phyloP scores from a whole-genome alignment of 2,113 vertebrate species.

The Numida meleagris region DNA sequence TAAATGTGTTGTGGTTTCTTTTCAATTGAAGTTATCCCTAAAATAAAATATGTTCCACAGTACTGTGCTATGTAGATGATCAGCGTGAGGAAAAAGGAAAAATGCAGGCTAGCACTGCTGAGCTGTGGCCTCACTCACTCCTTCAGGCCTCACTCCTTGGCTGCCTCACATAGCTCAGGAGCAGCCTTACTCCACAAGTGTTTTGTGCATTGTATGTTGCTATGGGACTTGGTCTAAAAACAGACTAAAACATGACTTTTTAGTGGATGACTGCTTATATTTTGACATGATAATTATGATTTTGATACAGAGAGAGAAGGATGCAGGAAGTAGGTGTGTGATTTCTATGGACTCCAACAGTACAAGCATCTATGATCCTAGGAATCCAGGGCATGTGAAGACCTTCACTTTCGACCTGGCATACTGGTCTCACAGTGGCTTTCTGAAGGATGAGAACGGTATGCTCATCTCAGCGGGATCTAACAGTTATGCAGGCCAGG shows the following conservation, averaged over 20 bases:
- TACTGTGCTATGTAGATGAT: neutral
- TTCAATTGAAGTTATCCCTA: neutral
- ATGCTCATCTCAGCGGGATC: conserved; percentile 76
- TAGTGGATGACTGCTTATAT: neutral
- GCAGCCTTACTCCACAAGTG: neutral
- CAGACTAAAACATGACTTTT: neutral
- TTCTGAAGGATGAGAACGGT: conserved; percentile 71
- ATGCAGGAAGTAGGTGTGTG: conserved; percentile 80
- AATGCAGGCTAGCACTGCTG: neutral
- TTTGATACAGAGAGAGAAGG: conserved; percentile 78
- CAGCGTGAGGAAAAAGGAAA: neutral
- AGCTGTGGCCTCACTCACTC: no score
- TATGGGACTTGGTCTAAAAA: neutral
- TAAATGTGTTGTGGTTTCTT: neutral
- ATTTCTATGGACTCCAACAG: conserved; percentile 79
- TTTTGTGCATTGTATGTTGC: neutral
- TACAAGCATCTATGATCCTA: conserved; percentile 79
- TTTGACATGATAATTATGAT: neutral
- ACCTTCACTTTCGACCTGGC: conserved; percentile 82
- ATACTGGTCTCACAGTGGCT: conserved; percentile 83
- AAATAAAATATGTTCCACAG: conserved; percentile 27
- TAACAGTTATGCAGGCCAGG: conserved; percentile 82
- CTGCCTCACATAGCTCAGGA: neutral
- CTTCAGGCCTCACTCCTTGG: neutral
- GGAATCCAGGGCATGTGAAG: conserved; percentile 71